Evolutionary conservation across 2,113 vertebrate genomes (phyloP).

Genomic region (Phocoena phocoena): DNA sequence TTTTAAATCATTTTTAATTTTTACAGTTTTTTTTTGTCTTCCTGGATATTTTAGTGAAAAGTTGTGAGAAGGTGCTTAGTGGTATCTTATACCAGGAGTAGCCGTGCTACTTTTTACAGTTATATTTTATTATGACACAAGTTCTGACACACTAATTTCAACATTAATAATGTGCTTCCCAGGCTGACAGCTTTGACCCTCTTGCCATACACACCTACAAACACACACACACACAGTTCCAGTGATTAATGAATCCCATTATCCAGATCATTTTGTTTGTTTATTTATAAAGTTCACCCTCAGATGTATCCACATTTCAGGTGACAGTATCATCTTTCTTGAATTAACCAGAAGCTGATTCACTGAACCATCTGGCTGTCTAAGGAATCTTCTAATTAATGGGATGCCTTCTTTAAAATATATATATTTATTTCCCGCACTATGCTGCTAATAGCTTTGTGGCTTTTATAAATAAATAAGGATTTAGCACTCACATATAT

Average conservation of each 20-base stretch:
- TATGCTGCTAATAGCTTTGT: constrained; percentile 53
- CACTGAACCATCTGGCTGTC: not conserved
- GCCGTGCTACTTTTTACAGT: not conserved
- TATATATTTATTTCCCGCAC: not conserved
- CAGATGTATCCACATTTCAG: constrained; percentile 31
- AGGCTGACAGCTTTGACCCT: not conserved
- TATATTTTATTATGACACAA: not conserved
- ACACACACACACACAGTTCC: not conserved
- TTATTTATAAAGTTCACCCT: not conserved
- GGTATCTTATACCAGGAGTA: not conserved
- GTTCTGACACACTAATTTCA: not conserved
- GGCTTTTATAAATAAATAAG: constrained; percentile 68
- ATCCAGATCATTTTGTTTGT: not conserved
- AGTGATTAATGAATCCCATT: constrained; percentile 15
- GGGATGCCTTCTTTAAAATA: not conserved
- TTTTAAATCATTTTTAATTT: not conserved
- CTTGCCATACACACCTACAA: not conserved
- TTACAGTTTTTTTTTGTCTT: not conserved
- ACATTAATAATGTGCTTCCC: not conserved
- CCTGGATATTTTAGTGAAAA: not conserved
- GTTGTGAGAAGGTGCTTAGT: not conserved
- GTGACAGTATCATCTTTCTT: constrained; percentile 14
- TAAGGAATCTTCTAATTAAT: constrained; percentile 52
- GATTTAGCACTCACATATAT: constrained; percentile 25
- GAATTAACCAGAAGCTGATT: constrained; percentile 41